Evolutionary conservation across 2,113 vertebrate genomes (phyloP).

Genomic region (Lepus europaeus): DNA sequence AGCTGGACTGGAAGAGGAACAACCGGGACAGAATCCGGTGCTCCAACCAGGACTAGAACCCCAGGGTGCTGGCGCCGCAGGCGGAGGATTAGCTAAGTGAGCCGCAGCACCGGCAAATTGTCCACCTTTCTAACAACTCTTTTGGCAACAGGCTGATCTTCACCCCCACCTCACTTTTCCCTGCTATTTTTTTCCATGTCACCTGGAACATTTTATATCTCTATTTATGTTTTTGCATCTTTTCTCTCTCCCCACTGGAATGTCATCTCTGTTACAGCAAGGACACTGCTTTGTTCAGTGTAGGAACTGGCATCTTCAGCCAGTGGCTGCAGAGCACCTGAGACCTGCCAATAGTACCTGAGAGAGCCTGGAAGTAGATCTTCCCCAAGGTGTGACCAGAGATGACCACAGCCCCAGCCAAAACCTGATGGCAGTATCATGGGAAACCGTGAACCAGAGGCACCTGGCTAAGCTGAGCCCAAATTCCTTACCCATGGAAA

Average conservation of each 20-base stretch:
- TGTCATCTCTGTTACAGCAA: background rate
- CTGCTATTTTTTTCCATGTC: background rate
- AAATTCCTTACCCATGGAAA: background rate
- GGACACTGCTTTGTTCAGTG: background rate
- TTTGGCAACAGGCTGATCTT: background rate
- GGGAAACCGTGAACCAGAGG: background rate
- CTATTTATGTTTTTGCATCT: background rate
- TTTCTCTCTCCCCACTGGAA: background rate
- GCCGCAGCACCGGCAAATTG: no score
- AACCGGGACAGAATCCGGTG: no score
- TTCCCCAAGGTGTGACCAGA: background rate
- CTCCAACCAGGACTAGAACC: no score
- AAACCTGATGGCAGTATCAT: background rate
- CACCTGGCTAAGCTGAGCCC: background rate
- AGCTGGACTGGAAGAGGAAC: no score
- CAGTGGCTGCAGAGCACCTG: background rate
- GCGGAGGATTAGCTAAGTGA: no score
- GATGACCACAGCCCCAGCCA: background rate
- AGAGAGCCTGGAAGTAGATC: background rate
- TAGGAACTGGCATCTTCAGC: background rate
- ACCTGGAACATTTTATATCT: background rate
- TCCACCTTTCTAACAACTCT: background rate
- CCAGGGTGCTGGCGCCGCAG: no score
- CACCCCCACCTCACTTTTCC: background rate
- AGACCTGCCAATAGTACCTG: background rate